Percentiles rank a stretch among this genome's conserved stretches.
These are phyloP conservation scores for Sisor rabdophorus DNA, from an alignment of 2,113 vertebrate genomes.

Conservation along the genomic window DNA sequence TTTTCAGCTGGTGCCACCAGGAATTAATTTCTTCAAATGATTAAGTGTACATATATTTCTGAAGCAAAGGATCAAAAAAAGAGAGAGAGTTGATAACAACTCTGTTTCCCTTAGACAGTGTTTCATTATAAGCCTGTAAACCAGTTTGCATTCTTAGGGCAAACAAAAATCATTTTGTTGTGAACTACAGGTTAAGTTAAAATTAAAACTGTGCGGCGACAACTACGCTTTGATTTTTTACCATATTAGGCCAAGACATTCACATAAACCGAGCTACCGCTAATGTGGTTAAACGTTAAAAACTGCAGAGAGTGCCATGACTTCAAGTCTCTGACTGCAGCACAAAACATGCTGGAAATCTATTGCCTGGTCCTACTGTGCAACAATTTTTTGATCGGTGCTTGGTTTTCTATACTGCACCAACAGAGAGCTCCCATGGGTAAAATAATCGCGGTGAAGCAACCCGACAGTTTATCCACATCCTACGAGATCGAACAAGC, in stretches of 20 bases:
- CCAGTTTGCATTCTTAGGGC: no score
- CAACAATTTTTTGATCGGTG: constrained; percentile 25
- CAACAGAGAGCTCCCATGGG: constrained; percentile 34
- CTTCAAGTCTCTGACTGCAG: constrained; percentile 14
- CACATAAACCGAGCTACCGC: constrained; percentile 20
- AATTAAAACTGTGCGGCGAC: neutral
- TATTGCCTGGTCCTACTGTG: constrained; percentile 30
- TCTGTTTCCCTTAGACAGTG: no score
- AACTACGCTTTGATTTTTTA: constrained; percentile 31
- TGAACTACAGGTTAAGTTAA: constrained; percentile 30
- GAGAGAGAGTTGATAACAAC: no score
- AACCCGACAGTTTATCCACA: constrained; percentile 36
- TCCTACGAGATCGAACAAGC: constrained; percentile 39
- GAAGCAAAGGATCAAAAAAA: no score
- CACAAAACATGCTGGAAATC: constrained; percentile 32
- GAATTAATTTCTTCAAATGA: neutral
- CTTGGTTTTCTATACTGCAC: constrained; percentile 19
- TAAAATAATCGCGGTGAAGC: constrained; percentile 39
- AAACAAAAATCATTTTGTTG: no score
- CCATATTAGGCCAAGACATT: constrained; percentile 36
- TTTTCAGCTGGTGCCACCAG: no score
- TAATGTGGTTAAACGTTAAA: constrained; percentile 34
- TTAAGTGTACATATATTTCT: neutral
- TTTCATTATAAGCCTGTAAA: constrained; percentile 42
- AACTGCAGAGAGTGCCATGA: constrained; percentile 15